phyloP scores from a whole-genome alignment of 2,797 vertebrate genomes.

The Glossophaga mutica region DNA sequence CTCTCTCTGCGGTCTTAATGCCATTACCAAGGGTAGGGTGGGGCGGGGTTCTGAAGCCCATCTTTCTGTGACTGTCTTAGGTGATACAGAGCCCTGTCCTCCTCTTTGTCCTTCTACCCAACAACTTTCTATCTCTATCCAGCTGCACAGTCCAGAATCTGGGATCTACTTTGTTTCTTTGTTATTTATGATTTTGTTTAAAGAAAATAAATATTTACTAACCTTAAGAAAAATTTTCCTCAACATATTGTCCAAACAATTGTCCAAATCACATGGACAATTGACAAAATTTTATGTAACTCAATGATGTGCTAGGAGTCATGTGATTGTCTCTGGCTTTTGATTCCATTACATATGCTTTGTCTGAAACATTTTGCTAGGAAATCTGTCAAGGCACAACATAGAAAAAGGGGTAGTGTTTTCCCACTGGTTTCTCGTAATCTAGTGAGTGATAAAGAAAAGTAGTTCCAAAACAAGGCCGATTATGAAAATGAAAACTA shows the following conservation, averaged over 20 bases:
- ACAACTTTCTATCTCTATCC: conserved; percentile 34
- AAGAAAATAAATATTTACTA: conserved; percentile 79
- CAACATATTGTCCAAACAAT: not conserved
- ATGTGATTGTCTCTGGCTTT: not conserved
- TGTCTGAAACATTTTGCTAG: not conserved
- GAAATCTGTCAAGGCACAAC: not conserved
- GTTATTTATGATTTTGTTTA: conserved; percentile 73
- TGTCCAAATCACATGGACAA: not conserved
- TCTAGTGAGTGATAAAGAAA: not conserved
- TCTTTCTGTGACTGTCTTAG: conserved; percentile 44
- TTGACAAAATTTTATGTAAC: not conserved
- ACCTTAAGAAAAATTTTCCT: conserved; percentile 18
- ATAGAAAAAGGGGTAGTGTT: not conserved
- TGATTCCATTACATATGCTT: not conserved
- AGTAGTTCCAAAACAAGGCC: not conserved
- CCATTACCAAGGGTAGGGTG: not conserved
- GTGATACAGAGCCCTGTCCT: not conserved
- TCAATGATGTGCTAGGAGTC: not conserved
- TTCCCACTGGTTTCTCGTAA: not conserved
- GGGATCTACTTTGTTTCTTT: conserved; percentile 56
- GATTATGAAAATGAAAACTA: not conserved
- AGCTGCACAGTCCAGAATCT: conserved; percentile 37
- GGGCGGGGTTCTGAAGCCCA: conserved; percentile 9
- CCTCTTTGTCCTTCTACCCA: not conserved
- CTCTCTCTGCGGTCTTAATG: not conserved